Evolutionary conservation across 37 sponge, comb jelly and placozoan species (phyloP).

Genomic region (Geodia barretti): DNA sequence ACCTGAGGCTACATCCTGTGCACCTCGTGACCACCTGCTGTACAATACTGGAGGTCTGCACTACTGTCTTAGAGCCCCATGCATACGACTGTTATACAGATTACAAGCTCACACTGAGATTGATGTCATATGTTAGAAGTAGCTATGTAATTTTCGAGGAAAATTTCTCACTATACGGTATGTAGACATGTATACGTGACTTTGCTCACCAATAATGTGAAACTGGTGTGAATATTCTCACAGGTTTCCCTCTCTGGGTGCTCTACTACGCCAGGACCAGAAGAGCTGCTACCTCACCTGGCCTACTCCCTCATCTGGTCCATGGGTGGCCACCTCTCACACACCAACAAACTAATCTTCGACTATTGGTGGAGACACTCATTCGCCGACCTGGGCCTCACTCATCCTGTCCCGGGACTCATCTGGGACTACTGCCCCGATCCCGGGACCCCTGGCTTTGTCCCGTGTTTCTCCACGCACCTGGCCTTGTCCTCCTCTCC

Average conservation of each 20-base stretch:
- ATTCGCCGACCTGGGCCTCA: neutral
- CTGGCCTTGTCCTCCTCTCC: neutral
- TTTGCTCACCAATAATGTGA: constrained; percentile 5
- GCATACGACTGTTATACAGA: too few species aligned
- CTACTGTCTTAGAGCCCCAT: too few species aligned
- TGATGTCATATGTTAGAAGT: too few species aligned
- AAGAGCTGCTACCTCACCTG: constrained; percentile 22
- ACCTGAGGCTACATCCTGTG: constrained; percentile 10
- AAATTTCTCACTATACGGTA: neutral
- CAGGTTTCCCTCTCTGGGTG: neutral
- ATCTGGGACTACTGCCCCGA: constrained; percentile 42
- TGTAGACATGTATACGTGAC: neutral
- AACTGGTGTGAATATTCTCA: neutral
- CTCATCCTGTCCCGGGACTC: neutral
- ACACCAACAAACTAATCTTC: constrained; percentile 20
- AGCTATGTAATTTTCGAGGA: too few species aligned
- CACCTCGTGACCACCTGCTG: constrained; percentile 33
- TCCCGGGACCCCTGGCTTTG: neutral
- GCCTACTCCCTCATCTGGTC: constrained; percentile 53
- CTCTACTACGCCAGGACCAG: neutral
- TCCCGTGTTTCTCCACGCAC: neutral
- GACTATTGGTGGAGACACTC: constrained; percentile 42
- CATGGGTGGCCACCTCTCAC: constrained; percentile 41
- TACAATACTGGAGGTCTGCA: constrained; percentile 42
- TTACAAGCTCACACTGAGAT: too few species aligned